These are phyloP conservation scores for Glyptemys insculpta DNA, from an alignment of 2,797 vertebrate species.

Conservation along the genomic window DNA sequence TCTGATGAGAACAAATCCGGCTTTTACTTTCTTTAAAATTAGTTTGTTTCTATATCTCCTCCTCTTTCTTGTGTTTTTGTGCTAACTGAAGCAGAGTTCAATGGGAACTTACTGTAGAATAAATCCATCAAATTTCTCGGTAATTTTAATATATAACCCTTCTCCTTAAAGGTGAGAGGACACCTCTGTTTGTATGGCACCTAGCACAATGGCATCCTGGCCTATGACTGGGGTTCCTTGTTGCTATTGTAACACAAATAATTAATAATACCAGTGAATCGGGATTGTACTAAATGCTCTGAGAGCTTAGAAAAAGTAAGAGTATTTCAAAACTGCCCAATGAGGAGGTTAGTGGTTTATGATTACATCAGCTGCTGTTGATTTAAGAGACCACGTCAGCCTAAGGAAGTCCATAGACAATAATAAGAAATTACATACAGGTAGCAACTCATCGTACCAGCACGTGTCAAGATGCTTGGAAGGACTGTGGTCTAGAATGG, in stretches of 20 bases:
- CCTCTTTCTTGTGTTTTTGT: background rate
- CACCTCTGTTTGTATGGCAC: background rate
- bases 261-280: background rate
- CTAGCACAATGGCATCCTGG: background rate
- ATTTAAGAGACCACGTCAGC: background rate
- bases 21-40: constrained; percentile 52
- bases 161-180: constrained; percentile 7
- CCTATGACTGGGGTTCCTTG: background rate
- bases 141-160: background rate
- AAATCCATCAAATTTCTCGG: background rate
- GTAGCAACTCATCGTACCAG: background rate
- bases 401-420: background rate
- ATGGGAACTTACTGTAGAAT: background rate
- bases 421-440: background rate
- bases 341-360: background rate
- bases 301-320: background rate
- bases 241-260: background rate
- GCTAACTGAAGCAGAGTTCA: constrained; percentile 19
- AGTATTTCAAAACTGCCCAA: constrained; percentile 15
- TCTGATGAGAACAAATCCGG: constrained; percentile 12
- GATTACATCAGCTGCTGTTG: background rate
- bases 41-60: background rate
- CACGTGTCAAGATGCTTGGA: background rate
- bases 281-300: background rate
- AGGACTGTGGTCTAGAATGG: background rate